Base-by-base conservation (phyloP, 2,113 vertebrate genomes). In the Malurus elegans region DNA sequence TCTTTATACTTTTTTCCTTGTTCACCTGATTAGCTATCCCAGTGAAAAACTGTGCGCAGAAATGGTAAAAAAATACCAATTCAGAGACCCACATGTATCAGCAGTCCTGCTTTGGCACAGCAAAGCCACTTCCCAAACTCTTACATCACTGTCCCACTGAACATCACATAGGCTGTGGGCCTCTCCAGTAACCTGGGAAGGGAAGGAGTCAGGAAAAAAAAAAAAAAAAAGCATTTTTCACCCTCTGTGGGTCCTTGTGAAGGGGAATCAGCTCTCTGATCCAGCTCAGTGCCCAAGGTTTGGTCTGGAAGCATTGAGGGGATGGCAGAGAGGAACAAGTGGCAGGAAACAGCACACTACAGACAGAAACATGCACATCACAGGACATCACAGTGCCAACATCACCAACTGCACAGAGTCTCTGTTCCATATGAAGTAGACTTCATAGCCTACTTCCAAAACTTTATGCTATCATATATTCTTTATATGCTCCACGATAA, bases 391-490 rank as follows among this genome's bases (percentile, higher is more conserved):
- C n/a, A 71, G 91, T 32, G 34, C 66, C 38, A 86, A 40, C 57
- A n/a, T 36, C 40, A 69, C 0, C 2, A 82, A 50, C 75, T 81
- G 60, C 38, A 47, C 28, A 62, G 38, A 38, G 14, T 31, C 66
- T 75, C 58, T 79, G 8, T 14, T 86, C 70, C 4, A 5, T 54
- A 66, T 18, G 65, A 86, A 95, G 60, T 31, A 80, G 51, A 86
- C 71, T 93, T 70, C 72, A 54, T 31, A 92, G 64, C 76, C 79
- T 93, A 64, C 75, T 94, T 95, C 75, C 78, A 78, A 60, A 93
- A 92, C 51, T 78, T 94, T 56, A 53, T 19, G 48, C 56, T 51
- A 28, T 28, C 51, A 1, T 38, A 31, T 71, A 78, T 73, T 92
- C 74, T 88, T 44, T 88, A 4, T 64, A 58, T 40, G 40, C 14